phyloP scores from a whole-genome alignment of 1,140 invertebrate species.

The Drosophila elegans region DNA sequence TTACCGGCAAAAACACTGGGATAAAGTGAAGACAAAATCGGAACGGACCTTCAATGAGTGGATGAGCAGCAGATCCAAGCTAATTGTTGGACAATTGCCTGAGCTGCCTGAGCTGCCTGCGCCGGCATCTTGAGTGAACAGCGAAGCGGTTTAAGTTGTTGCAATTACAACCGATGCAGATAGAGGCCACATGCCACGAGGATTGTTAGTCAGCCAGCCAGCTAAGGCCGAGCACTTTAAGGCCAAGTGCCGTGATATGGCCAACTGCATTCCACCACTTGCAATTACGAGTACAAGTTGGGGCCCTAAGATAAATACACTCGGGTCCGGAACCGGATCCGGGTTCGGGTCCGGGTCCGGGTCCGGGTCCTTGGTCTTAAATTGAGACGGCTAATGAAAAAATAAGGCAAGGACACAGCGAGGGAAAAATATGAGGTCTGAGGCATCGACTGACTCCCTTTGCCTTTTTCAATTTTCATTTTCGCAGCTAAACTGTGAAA shows the following conservation, averaged over 20 bases:
- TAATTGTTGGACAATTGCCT: constrained; percentile 79
- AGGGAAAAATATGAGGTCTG: constrained; percentile 68
- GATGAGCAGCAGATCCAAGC: constrained; percentile 35
- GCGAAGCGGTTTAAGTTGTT: constrained; percentile 78
- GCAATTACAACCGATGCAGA: constrained; percentile 76
- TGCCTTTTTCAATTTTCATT: constrained; percentile 84
- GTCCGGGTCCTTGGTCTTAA: constrained; percentile 42
- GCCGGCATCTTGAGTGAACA: constrained; percentile 57
- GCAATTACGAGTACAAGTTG: constrained; percentile 74
- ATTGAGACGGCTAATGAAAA: constrained; percentile 80
- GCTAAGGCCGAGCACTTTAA: constrained; percentile 38
- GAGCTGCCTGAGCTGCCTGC: constrained; percentile 42
- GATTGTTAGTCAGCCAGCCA: neutral
- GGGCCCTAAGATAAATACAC: constrained; percentile 78
- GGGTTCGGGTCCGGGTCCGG: too few species aligned
- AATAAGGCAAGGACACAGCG: constrained; percentile 41
- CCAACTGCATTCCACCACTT: constrained; percentile 52
- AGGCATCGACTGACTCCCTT: constrained; percentile 43
- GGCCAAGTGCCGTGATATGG: constrained; percentile 53
- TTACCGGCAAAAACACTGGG: constrained; percentile 22
- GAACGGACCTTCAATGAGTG: neutral
- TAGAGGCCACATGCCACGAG: constrained; percentile 31
- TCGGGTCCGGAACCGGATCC: constrained; percentile 29
- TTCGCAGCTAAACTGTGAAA: constrained; percentile 84
- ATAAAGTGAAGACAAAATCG: constrained; percentile 4